Percentiles rank a stretch among this genome's conserved stretches.
phyloP scores from a whole-genome alignment of 64 coral and sea anemone genomes.

The Dendrophyllia cribrosa region DNA sequence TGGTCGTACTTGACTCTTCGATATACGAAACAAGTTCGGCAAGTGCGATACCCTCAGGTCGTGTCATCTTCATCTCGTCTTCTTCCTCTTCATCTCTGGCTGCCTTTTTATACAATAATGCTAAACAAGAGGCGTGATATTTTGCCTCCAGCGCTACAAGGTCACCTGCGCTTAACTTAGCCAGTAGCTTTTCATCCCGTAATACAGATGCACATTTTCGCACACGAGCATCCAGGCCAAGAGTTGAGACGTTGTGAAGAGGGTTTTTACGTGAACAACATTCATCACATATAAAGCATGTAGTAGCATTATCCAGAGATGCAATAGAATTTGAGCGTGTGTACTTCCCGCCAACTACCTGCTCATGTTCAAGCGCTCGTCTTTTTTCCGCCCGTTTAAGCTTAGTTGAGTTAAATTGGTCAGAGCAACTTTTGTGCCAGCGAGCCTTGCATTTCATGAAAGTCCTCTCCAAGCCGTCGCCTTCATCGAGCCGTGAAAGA shows the following conservation, averaged over 20 bases:
- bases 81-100: conserved; percentile 46
- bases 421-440: conserved; percentile 65
- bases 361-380: conserved; percentile 48
- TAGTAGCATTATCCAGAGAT: conserved; percentile 13
- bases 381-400: conserved; percentile 59
- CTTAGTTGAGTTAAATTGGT: conserved; percentile 58
- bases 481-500: conserved; percentile 47
- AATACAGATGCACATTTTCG: conserved; percentile 62
- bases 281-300: conserved; percentile 77
- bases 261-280: conserved; percentile 23
- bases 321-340: conserved; percentile 41
- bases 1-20: conserved; percentile 58
- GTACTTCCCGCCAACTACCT: conserved; percentile 60
- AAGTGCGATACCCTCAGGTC: conserved; percentile 66
- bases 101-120: conserved; percentile 67
- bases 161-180: conserved; percentile 74
- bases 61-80: conserved; percentile 9
- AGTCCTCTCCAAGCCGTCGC: conserved; percentile 52
- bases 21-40: conserved; percentile 68
- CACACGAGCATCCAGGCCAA: conserved; percentile 65
- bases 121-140: conserved; percentile 69
- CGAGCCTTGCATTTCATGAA: conserved; percentile 24
- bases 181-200: conserved; percentile 72
- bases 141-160: conserved; percentile 69
- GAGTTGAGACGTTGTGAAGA: conserved; percentile 74